These are phyloP conservation scores for Syngnathus scovelli DNA, from an alignment of 2,113 vertebrate genomes.

Conservation along the genomic window DNA sequence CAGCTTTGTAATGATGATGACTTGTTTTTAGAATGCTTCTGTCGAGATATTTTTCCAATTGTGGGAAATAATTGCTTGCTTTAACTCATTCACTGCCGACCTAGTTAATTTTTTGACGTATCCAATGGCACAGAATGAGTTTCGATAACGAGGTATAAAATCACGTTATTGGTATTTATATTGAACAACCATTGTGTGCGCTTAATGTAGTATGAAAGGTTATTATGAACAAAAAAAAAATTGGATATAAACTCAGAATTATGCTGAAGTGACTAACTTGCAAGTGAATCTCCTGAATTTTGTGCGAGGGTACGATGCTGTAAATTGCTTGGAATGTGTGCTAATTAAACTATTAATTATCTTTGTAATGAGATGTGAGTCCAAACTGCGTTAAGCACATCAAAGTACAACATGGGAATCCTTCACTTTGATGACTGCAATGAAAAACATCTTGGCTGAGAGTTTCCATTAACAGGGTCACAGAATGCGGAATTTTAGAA, in stretches of 20 bases:
- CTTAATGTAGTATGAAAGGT: constrained; percentile 19
- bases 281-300: constrained; percentile 1
- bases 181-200: constrained; percentile 34
- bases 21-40: constrained; percentile 54
- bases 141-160: too few relatives aligned
- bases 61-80: constrained; percentile 58
- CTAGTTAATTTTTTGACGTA: too few relatives aligned
- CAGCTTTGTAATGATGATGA: constrained; percentile 47
- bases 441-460: constrained; percentile 49
- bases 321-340: constrained; percentile 51
- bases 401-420: constrained; percentile 61
- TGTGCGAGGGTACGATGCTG: constrained; percentile 26
- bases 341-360: constrained; percentile 70
- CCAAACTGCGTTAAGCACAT: constrained; percentile 59
- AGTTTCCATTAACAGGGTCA: constrained; percentile 43
- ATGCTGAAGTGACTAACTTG: constrained; percentile 13
- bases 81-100: constrained; percentile 46
- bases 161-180: constrained; percentile 58
- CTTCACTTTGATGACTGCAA: constrained; percentile 61
- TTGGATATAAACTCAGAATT: constrained; percentile 3
- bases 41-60: constrained; percentile 29
- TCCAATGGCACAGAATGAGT: too few relatives aligned
- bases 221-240: constrained; percentile 39
- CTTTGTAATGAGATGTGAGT: constrained; percentile 62
- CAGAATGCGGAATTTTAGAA: constrained; percentile 12